Evolutionary conservation across 1,140 invertebrate species (phyloP).

Genomic region (Drosophila bocqueti): DNA sequence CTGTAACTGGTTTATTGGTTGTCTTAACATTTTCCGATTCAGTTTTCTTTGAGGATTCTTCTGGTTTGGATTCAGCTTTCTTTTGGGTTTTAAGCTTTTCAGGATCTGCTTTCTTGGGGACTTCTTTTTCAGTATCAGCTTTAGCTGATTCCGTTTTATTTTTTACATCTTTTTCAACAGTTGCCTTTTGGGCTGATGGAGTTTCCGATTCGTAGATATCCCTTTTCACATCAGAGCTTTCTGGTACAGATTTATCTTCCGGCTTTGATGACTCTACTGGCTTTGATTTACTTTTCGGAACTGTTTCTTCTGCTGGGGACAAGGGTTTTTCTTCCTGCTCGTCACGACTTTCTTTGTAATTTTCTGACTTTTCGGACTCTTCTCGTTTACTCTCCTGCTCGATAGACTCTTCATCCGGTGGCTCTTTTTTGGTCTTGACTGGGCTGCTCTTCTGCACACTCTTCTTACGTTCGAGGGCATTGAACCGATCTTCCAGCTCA

Average conservation of each 20-base stretch:
- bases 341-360: not conserved
- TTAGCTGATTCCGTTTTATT: not conserved
- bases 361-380: constrained; percentile 6
- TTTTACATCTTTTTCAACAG: not conserved
- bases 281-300: not conserved
- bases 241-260: not conserved
- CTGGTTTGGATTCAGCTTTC: not conserved
- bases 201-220: not conserved
- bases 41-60: not conserved
- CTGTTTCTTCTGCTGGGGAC: not conserved
- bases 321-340: not conserved
- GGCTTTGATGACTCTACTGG: constrained; percentile 4
- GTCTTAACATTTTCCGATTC: not conserved
- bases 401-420: constrained; percentile 53
- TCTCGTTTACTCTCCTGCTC: not conserved
- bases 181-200: not conserved
- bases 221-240: not conserved
- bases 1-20: not conserved
- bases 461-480: constrained; percentile 72
- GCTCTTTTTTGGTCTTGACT: constrained; percentile 67
- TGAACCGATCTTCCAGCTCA: constrained; percentile 76
- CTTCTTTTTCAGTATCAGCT: not conserved
- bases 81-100: not conserved
- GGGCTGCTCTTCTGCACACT: constrained; percentile 71
- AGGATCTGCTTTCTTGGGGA: not conserved